Conservation (phyloP, 2,888 invertebrate genomes). For the Hymenopus coronatus region DNA sequence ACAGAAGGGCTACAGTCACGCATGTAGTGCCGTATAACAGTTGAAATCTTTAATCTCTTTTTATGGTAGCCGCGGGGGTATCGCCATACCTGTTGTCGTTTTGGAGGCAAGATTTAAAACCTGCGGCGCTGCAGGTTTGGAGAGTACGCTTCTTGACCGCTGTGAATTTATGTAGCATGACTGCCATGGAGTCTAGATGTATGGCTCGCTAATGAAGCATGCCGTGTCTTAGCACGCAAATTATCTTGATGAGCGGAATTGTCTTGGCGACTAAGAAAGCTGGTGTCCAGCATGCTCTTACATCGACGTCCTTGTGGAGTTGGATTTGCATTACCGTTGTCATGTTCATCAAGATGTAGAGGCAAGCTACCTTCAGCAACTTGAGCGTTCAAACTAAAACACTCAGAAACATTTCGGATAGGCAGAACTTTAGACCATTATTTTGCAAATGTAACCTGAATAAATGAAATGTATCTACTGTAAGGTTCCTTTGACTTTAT, state of each 20-base stretch:
- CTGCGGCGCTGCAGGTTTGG: not conserved
- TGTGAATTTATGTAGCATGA: not conserved
- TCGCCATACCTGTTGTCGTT: not conserved
- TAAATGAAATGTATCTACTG: too few species aligned
- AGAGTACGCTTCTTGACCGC: not conserved
- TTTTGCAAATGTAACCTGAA: too few species aligned
- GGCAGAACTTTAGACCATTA: too few species aligned
- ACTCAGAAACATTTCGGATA: too few species aligned
- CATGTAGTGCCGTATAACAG: not conserved
- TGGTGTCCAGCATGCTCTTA: not conserved
- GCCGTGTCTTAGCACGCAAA: not conserved
- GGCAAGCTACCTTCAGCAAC: not conserved
- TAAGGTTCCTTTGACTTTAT: too few species aligned
- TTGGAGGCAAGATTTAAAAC: not conserved
- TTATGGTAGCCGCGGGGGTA: not conserved
- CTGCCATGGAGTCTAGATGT: not conserved
- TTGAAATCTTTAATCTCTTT: slow-evolving; percentile 12
- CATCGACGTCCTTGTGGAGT: not conserved
- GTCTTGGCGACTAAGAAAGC: not conserved
- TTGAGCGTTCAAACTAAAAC: too few species aligned
- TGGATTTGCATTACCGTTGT: not conserved
- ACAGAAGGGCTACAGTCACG: slow-evolving; percentile 9
- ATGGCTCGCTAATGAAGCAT: not conserved
- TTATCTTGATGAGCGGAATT: not conserved
- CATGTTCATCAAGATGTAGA: not conserved